Evolutionary conservation across 2,113 vertebrate species (phyloP), one percentile per base, ranked within the genome.

Genomic region (Heterotis niloticus): DNA sequence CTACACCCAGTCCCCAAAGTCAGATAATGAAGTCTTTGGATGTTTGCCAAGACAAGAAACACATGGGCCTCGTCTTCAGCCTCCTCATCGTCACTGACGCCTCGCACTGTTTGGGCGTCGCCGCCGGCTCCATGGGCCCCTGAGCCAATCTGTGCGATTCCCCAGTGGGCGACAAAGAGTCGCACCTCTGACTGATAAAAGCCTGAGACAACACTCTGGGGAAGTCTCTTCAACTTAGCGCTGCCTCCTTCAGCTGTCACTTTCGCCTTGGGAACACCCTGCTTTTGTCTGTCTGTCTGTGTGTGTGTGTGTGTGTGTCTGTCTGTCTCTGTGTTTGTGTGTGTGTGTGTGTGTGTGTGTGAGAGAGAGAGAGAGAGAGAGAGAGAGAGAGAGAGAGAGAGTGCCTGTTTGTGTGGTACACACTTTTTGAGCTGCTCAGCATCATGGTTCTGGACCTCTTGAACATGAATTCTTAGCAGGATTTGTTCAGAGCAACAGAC

Each of bases 1-100:
- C 29, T 52, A 17, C 5, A 82, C 79, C 79, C 77, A 77, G 75
- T 66, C 68, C 82, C 81, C 80, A 69, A 78, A 75, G 66, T 64
- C 83, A 85, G 81, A 88, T 89, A 89, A 89, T 90, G 85, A 88
- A 89, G 88, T 87, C 59, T 75, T 83, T 87, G 85, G 83, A 86
- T 86, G 80, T 79, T 79, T 81, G 85, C 84, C 82, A 81, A 71
- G 73, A 82, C 26, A n/a, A 24, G 51, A 14, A 26, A 12, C n/a
- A n/a, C 23, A 24, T 16, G 54, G 23, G 85, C 73, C 24, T 18
- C 11, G 9, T 26, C 73, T 75, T 34, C 72, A 13, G 44, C 56
- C 56, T 59, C 16, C 26, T 75, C 7, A 1, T 52, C 7, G 34
- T 44, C 7, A 7, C 34, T 7, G 34, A 44, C 34, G 34, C 34